phyloP scores from a whole-genome alignment of 2,113 vertebrate genomes.

The Hiodon alosoides region DNA sequence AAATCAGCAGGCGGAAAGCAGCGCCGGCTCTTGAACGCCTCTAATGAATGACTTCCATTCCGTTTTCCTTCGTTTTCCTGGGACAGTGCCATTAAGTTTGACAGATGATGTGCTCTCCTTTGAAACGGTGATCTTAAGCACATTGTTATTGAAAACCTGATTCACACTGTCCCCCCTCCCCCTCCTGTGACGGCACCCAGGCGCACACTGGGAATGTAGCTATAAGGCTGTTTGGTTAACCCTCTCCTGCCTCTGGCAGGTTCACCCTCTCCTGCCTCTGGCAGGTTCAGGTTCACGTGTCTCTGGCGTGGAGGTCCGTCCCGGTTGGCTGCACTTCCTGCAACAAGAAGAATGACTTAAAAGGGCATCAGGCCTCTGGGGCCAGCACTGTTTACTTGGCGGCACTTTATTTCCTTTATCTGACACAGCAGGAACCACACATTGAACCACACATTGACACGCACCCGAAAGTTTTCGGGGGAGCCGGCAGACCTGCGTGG shows the following conservation, averaged over 20 bases:
- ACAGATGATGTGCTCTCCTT: conserved; percentile 61
- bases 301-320: background rate
- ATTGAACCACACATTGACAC: too few species aligned
- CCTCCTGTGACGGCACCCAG: conserved; percentile 35
- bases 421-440: too few species aligned
- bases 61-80: conserved; percentile 26
- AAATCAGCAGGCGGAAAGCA: conserved; percentile 10
- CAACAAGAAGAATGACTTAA: background rate
- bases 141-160: conserved; percentile 65
- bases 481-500: background rate
- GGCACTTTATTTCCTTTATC: background rate
- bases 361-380: conserved; percentile 9
- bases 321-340: background rate
- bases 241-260: conserved; percentile 39
- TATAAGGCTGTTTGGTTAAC: conserved; percentile 36
- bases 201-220: conserved; percentile 57
- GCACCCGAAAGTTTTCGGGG: too few species aligned
- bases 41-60: conserved; percentile 31
- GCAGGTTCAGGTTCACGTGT: background rate
- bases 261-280: conserved; percentile 45
- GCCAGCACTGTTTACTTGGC: conserved; percentile 31
- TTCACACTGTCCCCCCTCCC: conserved; percentile 41
- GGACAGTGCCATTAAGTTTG: conserved; percentile 57
- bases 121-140: conserved; percentile 57
- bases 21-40: background rate